Conservation (phyloP, 2,113 vertebrate species). For the Myrmecophaga tridactyla region DNA sequence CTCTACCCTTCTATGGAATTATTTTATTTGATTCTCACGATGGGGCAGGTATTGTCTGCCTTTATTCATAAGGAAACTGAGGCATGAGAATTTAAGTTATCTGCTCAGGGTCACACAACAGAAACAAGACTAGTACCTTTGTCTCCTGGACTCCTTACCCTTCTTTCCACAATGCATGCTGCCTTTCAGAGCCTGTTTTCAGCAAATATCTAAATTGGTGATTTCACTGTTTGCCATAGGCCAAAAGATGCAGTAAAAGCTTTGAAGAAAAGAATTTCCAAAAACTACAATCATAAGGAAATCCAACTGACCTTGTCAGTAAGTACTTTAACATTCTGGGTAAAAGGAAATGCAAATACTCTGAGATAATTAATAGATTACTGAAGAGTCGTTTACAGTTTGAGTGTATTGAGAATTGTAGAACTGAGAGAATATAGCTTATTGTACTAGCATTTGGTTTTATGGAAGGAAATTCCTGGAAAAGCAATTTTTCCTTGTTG, state of each 20-base stretch:
- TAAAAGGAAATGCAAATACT: not conserved
- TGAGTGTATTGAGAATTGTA: not conserved
- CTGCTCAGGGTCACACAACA: not conserved
- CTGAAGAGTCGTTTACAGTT: not conserved
- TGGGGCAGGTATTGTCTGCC: not conserved
- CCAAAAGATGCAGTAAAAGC: constrained; percentile 87
- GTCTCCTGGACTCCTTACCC: not conserved
- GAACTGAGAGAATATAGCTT: not conserved
- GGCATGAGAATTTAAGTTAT: not conserved
- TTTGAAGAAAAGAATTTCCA: constrained; percentile 85
- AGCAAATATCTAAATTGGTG: not conserved
- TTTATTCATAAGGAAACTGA: not conserved
- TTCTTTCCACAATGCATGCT: not conserved
- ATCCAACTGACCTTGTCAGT: constrained; percentile 86
- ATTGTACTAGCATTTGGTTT: constrained; percentile 18
- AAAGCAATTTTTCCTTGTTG: not conserved
- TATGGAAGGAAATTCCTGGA: not conserved
- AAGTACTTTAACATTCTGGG: constrained; percentile 76
- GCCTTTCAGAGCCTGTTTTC: constrained; percentile 2
- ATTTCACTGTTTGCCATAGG: constrained; percentile 72
- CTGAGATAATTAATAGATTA: not conserved
- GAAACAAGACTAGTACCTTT: not conserved
- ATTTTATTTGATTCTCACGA: not conserved
- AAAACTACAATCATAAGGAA: constrained; percentile 88
- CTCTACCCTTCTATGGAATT: not conserved